Base-by-base conservation (phyloP, 2,888 invertebrate species). In the Ophion ellenae region DNA sequence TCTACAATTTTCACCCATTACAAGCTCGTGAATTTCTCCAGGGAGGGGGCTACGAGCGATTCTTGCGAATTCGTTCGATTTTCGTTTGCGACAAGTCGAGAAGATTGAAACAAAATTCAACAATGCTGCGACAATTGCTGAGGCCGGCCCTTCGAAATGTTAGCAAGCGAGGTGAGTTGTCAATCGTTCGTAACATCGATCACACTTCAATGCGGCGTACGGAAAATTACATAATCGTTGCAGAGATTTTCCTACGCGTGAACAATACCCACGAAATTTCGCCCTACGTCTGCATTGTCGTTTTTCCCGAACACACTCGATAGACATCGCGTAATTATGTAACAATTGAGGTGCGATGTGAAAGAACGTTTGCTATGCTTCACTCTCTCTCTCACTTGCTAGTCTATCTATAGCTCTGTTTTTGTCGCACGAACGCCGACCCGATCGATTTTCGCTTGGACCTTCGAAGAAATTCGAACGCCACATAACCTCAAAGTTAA, bases 71-170 rank as follows among this genome's bases (percentile, higher is more conserved):
- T 63, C 59, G 71, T 76, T 61, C 59, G 67, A 61, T 32, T 73
- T 74, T 74, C 17, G 32, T 40, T 76, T 40, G 32, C 57, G 69
- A 59, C 69, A 24, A 78, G 17, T 53, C 32, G 64, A 75, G 9
- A 28, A 1, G 11, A 84, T 66, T 32, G 10, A 14, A 63, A n/a
- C 28, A 69, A 40, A 74, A 67, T 66, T 76, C 45, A 71, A 76
- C 64, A 66, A 86, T 86, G 86, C 63, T 86, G 59, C 86, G 86
- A 78, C 86, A 86, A 86, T 84, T 86, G 78, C 57, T 86, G 78
- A 84, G 81, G 64, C 86, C 86, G 66, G 45, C 78, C 45, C n/a
- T 47, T 67, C 86, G 84, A 32, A 78, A 75, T n/a, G 17, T 71
- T 75, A 32, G 40, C 14, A 78, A 79, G 36, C 81, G 74, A 66